A percentile compares a stretch with the other conserved stretches of the same genome.
Conservation (phyloP, 2,888 invertebrate species). For the Therioaphis trifolii region DNA sequence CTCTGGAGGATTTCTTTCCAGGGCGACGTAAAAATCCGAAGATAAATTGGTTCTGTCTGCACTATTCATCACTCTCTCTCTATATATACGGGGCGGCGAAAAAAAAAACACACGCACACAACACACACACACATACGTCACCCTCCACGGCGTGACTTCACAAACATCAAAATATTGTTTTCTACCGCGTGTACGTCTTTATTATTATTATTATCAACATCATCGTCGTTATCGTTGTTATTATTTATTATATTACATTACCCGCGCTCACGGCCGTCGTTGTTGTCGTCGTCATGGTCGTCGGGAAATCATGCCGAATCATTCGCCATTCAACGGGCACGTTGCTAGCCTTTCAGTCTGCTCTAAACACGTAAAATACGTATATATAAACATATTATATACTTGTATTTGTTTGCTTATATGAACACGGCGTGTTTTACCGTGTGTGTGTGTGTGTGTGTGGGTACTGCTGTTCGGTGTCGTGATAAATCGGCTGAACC, state of each 20-base stretch:
- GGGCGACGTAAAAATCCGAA: slow-evolving; percentile 59
- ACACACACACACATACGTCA: background rate
- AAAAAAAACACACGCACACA: background rate
- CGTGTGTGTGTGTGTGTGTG: too few species aligned
- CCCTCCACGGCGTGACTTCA: slow-evolving; percentile 55
- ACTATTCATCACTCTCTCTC: slow-evolving; percentile 54
- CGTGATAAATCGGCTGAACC: slow-evolving; percentile 50
- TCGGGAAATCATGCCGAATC: slow-evolving; percentile 54
- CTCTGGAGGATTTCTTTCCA: slow-evolving; percentile 62
- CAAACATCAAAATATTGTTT: slow-evolving; percentile 62
- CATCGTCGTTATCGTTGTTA: too few species aligned
- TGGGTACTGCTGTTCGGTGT: background rate
- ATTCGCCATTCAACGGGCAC: slow-evolving; percentile 37
- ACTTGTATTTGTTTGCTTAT: too few species aligned
- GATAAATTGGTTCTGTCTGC: slow-evolving; percentile 63
- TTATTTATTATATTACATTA: background rate
- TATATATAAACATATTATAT: background rate
- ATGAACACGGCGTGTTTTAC: too few species aligned
- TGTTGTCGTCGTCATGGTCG: background rate
- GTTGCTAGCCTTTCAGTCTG: background rate
- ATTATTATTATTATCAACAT: background rate
- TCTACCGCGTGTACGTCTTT: slow-evolving; percentile 12
- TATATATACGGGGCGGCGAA: background rate
- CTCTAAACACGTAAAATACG: background rate
- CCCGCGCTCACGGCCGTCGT: background rate